Base-by-base conservation (phyloP, 2,113 vertebrate species). In the Regulus satrapa region DNA sequence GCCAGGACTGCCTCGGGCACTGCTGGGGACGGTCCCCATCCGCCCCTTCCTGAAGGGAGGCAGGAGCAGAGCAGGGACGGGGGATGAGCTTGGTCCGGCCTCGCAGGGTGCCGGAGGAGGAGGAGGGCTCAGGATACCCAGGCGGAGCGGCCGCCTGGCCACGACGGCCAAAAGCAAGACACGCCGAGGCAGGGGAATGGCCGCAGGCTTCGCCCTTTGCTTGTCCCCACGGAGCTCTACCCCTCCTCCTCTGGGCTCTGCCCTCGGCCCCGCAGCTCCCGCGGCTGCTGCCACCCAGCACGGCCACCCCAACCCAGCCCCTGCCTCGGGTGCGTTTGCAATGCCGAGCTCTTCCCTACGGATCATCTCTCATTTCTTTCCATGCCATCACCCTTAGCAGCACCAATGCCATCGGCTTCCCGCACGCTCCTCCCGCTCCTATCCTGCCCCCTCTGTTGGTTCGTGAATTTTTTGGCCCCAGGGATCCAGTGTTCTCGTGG, bases 401-500 rank as follows among this genome's bases (percentile, higher is more conserved):
- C 83, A 75, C 36, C 25, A 1, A 62, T 2, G 29, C 88, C 63
- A 8, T 71, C 19, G 3, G 46, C 56, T 45, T 36, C 92, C 61
- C 2, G 21, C 76, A 54, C 19, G 54, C 40, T 71, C 82, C 79
- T 82, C 89, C 66, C 8, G 32, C 68, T 92, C 73, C 69, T 64
- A 38, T 78, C 85, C 72, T 21, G 34, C 59, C 48, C 79, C 51
- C 31, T 80, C 85, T 3, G 2, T 48, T 48, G 63, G 68, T 69
- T 64, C 1, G 34, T 73, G 91, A 95, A 91, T 95, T 91, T 85
- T 85, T 94, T 96, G 94, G 91, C 87, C 92, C 96, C 95, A 88
- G 94, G 95, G 92, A 88, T 77, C 46, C 45, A 49, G 67, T 45
- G 94, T 90, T 97, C 67, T 88, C 29, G 7, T 12, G 29, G 81